phyloP scores from a whole-genome alignment of 35 echinoderm and acorn worm genomes.

The Eucidaris tribuloides region DNA sequence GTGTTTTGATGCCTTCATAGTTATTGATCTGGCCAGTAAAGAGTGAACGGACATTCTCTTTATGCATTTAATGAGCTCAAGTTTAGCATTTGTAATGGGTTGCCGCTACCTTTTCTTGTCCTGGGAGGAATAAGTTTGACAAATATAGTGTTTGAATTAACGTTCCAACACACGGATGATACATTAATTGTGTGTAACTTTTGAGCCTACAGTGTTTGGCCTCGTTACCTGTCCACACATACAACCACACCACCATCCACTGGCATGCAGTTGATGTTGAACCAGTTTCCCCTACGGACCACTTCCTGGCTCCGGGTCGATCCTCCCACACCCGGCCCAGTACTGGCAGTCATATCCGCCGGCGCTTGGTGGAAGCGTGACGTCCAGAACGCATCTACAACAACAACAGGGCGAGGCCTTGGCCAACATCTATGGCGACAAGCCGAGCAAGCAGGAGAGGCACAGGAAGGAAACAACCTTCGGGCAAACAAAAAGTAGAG shows the following conservation, averaged over 20 bases:
- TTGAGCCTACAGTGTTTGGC: conserved; percentile 43
- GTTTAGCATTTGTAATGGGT: no score
- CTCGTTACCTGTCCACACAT: conserved; percentile 48
- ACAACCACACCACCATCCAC: conserved; percentile 79
- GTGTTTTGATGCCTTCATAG: no score
- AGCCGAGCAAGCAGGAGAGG: conserved; percentile 59
- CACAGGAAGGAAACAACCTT: conserved; percentile 31
- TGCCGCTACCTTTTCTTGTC: no score
- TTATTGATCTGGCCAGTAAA: no score
- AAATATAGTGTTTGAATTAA: no score
- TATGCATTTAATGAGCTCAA: no score
- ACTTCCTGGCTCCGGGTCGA: conserved; percentile 28
- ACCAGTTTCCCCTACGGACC: conserved; percentile 59
- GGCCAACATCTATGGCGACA: conserved; percentile 44
- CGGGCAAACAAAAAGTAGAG: not conserved
- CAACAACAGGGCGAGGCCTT: conserved; percentile 90
- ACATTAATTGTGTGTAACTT: no score
- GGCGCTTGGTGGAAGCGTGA: conserved; percentile 25
- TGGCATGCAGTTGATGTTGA: conserved; percentile 64
- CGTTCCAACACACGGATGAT: no score
- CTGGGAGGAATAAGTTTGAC: no score
- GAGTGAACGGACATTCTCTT: no score
- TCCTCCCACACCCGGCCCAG: conserved; percentile 40
- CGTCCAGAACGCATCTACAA: conserved; percentile 50
- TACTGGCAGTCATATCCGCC: conserved; percentile 23